These are phyloP conservation scores for Kryphioiulus occultus DNA, from an alignment of 2,888 invertebrate genomes.

Conservation along the genomic window DNA sequence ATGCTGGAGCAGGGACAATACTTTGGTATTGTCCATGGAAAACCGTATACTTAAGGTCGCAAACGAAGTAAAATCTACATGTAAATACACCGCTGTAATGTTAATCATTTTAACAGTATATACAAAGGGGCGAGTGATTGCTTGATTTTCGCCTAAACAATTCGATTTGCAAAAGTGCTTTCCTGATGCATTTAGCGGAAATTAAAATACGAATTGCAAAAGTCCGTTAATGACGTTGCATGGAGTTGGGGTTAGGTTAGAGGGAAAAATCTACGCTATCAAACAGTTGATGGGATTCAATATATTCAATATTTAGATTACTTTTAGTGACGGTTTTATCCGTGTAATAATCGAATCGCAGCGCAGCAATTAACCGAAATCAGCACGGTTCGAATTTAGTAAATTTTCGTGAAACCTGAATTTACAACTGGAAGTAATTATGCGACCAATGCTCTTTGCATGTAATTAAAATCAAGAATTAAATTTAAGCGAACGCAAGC, in stretches of 20 bases:
- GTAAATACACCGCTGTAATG: background rate
- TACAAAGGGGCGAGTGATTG: background rate
- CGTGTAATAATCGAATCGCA: background rate
- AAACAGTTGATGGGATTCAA: background rate
- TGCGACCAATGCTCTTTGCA: background rate
- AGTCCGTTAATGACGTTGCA: background rate
- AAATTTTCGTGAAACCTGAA: background rate
- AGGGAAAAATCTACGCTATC: background rate
- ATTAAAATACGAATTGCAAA: background rate
- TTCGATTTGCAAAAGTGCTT: background rate
- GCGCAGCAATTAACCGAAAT: background rate
- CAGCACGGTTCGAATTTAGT: background rate
- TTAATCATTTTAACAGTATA: background rate
- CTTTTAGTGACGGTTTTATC: background rate
- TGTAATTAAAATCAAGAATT: background rate
- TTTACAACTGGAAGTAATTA: background rate
- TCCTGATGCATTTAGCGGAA: constrained; percentile 10
- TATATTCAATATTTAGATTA: background rate
- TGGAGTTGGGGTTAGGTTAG: background rate
- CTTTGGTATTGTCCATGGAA: too few species aligned
- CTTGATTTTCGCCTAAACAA: background rate
- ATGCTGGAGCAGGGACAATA: too few species aligned
- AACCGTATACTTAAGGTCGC: too few species aligned
- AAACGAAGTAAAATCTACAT: too few species aligned
- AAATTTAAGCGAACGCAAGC: background rate